A percentile compares a stretch with the other conserved stretches of the same genome.
Conservation (phyloP, 2,797 vertebrate species). For the Galaxias olidus region DNA sequence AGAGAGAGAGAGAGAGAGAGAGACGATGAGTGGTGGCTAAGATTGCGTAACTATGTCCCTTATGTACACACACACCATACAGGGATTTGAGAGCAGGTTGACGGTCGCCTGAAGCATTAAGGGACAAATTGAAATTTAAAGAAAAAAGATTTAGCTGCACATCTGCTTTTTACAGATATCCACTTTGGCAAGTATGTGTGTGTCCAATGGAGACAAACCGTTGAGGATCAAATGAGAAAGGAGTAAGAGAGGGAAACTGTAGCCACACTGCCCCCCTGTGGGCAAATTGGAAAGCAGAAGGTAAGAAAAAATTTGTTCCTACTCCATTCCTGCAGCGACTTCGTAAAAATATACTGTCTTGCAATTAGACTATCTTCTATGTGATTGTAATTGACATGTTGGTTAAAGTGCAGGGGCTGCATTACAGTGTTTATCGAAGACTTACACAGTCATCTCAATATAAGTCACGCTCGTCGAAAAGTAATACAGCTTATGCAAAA, state of each 20-base stretch:
- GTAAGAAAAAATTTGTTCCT: too few relatives aligned
- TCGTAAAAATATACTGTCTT: too few relatives aligned
- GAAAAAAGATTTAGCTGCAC: conserved; percentile 34
- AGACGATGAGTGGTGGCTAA: background rate
- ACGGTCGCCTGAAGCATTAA: conserved; percentile 65
- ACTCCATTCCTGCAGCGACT: too few relatives aligned
- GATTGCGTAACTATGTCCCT: conserved; percentile 38
- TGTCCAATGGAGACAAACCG: conserved; percentile 25
- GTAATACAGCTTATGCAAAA: too few relatives aligned
- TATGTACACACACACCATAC: conserved; percentile 27
- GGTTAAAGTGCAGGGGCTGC: too few relatives aligned
- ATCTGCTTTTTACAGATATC: conserved; percentile 74
- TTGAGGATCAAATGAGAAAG: background rate
- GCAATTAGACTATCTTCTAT: too few relatives aligned
- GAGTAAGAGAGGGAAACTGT: conserved; percentile 25
- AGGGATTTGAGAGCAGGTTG: conserved; percentile 57
- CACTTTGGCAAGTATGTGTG: conserved; percentile 43
- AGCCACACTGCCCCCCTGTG: conserved; percentile 60
- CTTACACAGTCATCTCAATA: too few relatives aligned
- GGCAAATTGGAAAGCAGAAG: conserved; percentile 5
- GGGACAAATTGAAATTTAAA: conserved; percentile 34
- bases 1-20: too few relatives aligned
- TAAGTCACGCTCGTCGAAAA: too few relatives aligned
- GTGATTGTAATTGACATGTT: too few relatives aligned
- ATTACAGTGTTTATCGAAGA: too few relatives aligned